Evolutionary conservation across 2,113 vertebrate genomes (phyloP).

Genomic region (Petrocephalus microphthalmus): DNA sequence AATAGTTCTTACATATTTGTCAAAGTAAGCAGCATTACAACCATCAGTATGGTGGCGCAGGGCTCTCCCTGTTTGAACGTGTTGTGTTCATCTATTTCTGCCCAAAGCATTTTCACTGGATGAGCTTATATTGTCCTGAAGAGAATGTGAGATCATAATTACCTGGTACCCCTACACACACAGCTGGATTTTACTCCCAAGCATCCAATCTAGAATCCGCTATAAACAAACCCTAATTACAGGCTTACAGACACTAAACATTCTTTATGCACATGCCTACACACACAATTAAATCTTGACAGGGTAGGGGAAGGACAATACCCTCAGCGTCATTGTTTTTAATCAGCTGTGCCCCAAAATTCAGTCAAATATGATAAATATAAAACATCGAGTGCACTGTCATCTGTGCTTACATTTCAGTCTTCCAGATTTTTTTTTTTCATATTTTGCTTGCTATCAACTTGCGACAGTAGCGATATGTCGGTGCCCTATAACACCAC

Average conservation of each 20-base stretch:
- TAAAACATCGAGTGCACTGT: neutral
- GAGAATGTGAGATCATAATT: neutral
- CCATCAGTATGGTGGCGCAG: neutral
- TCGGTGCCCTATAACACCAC: neutral
- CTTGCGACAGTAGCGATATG: neutral
- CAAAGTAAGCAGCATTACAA: neutral
- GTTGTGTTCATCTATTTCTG: neutral
- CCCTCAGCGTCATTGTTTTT: neutral
- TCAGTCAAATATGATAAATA: neutral
- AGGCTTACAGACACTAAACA: neutral
- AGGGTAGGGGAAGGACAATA: neutral
- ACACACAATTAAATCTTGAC: constrained; percentile 9
- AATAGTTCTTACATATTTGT: neutral
- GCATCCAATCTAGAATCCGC: neutral
- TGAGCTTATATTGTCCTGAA: neutral
- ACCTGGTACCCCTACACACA: neutral
- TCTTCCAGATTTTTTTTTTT: neutral
- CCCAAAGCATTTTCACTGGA: neutral
- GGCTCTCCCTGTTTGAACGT: neutral
- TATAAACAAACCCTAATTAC: constrained; percentile 6
- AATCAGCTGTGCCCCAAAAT: neutral
- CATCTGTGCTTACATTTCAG: neutral
- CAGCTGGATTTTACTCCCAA: neutral
- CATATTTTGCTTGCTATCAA: neutral
- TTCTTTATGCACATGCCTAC: neutral